Base-by-base conservation (phyloP, 2,113 vertebrate genomes). In the Pterocles gutturalis region DNA sequence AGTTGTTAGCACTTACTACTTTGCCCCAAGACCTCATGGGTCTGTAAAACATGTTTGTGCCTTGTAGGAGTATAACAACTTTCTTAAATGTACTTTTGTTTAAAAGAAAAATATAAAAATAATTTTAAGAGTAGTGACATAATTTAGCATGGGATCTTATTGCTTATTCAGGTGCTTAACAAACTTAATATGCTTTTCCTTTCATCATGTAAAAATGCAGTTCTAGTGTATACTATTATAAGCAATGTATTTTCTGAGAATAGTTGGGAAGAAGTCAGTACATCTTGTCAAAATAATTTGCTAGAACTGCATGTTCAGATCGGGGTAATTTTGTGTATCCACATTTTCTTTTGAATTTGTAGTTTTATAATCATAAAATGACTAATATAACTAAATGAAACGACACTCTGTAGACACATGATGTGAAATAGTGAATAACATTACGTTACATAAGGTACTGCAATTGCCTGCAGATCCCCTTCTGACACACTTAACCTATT, bases 361-460 rank as follows among this genome's bases (percentile, higher is more conserved):
- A 95, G 83, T 92, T 97, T 87, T 94, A 89, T 94, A 97, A 94
- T 95, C 83, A 89, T 95, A 71, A 97, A 97, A 93, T 95, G 92
- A 93, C 96, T 96, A 93, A 93, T 89, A 70, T 55, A 94, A 90
- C 69, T 87, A 5, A 70, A 61, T 92, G 67, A 79, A 89, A 79
- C 95, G 88, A 92, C 95, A 96, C 51, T 51, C 70, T 92, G 84
- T 88, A 93, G 94, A 94, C 90, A 89, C 88, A 67, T 97, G 86
- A 96, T 97, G 72, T 83, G 93, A 92, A 90, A 81, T 88, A 91
- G 46, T 81, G 93, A 93, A 77, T 95, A 96, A 93, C 51, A 45
- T 77, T 58, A 38, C 82, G 91, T 96, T 96, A 95, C 24, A 51
- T 96, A 94, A 93, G 80, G 76, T 83, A 54, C 88, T 86, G 93